Conservation (phyloP, 1,140 invertebrate genomes). For the Periplaneta americana region DNA sequence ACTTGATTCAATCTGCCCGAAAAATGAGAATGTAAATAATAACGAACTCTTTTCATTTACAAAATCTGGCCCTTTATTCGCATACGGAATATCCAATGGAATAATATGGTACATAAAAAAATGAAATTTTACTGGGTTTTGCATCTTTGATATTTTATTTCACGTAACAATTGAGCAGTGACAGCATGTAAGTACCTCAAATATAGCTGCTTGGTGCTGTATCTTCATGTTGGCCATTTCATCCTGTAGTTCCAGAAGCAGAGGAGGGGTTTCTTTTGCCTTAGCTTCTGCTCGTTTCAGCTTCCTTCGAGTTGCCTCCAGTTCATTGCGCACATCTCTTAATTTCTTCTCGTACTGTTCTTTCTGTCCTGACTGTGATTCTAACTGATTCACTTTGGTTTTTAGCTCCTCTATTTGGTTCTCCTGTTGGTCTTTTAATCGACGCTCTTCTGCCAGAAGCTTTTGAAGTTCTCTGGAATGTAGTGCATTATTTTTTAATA, state of each 20-base stretch:
- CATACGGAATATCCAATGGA: no score
- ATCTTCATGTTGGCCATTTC: conserved; percentile 67
- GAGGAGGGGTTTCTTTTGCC: conserved; percentile 53
- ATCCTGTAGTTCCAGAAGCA: conserved; percentile 59
- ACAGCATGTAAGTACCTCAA: conserved; percentile 39
- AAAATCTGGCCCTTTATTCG: no score
- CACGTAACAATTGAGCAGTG: not conserved
- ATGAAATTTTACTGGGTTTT: no score
- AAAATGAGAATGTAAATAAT: no score
- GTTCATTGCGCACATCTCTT: conserved; percentile 52
- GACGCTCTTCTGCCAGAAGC: conserved; percentile 52
- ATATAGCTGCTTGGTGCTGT: conserved; percentile 51
- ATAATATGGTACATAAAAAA: no score
- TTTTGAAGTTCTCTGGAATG: conserved; percentile 55
- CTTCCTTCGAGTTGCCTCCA: conserved; percentile 57
- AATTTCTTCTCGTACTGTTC: conserved; percentile 36
- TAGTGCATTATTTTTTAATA: no score
- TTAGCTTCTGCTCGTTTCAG: conserved; percentile 51
- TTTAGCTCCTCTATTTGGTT: conserved; percentile 13
- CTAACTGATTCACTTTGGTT: not conserved
- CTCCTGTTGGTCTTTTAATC: conserved; percentile 55
- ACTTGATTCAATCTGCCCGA: no score
- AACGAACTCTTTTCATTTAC: no score
- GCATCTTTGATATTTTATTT: not conserved
- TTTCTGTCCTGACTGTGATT: not conserved